Conservation (phyloP, 2,113 vertebrate genomes). For the Microcebus griseorufus region DNA sequence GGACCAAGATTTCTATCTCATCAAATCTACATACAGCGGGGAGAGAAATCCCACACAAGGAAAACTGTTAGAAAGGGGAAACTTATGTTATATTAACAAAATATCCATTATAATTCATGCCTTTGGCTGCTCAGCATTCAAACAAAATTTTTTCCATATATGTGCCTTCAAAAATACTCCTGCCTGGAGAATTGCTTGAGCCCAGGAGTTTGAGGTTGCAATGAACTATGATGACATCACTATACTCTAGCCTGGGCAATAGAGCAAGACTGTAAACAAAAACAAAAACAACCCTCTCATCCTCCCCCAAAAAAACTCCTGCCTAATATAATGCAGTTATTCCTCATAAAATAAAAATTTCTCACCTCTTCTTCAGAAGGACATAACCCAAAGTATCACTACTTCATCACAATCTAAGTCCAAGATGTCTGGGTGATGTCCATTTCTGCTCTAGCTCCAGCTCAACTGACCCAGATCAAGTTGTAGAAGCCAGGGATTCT, state of each 20-base stretch:
- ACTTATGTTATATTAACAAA: not conserved
- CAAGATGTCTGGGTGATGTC: not conserved
- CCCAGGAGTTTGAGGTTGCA: too few relatives aligned
- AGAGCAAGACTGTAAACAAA: too few relatives aligned
- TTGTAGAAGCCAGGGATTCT: not conserved
- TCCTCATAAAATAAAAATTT: not conserved
- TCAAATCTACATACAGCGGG: not conserved
- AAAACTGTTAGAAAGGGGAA: slow-evolving; percentile 13
- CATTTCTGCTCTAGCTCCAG: not conserved
- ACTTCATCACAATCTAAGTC: not conserved
- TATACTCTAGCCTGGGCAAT: too few relatives aligned
- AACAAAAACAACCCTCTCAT: too few relatives aligned
- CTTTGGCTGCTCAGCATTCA: not conserved
- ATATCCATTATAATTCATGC: not conserved
- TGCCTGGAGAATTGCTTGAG: too few relatives aligned
- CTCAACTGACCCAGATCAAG: not conserved
- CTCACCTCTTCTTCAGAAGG: not conserved
- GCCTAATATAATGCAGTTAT: not conserved
- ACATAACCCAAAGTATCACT: not conserved
- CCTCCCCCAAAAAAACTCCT: not conserved
- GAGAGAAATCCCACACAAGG: not conserved
- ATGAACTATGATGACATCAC: too few relatives aligned
- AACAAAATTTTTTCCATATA: not conserved
- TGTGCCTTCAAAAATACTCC: not conserved
- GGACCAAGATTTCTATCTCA: not conserved